Evolutionary conservation across 2,888 invertebrate species (phyloP).

Genomic region (Gastracanthus pulcherrimus): DNA sequence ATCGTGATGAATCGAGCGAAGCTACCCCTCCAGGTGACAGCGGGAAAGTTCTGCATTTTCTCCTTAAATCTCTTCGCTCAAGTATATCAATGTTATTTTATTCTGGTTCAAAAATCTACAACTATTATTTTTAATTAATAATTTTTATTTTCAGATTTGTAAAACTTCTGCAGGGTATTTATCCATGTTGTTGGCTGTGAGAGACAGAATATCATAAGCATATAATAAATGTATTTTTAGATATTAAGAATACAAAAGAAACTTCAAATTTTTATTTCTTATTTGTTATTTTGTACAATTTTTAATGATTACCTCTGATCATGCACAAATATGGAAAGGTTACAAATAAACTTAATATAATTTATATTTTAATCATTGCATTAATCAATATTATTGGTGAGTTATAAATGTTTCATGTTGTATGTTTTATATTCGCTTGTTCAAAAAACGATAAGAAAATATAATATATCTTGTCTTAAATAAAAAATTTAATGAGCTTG

Average conservation of each 20-base stretch:
- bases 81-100: not conserved
- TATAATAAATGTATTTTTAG: not conserved
- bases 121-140: not conserved
- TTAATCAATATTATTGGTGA: too few species aligned
- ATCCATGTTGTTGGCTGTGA: conserved; percentile 29
- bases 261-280: not conserved
- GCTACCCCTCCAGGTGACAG: conserved; percentile 58
- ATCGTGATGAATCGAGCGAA: conserved; percentile 54
- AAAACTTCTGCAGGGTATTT: conserved; percentile 30
- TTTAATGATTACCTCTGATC: not conserved
- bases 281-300: not conserved
- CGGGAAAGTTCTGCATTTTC: conserved; percentile 56
- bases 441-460: too few species aligned
- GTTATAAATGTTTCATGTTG: too few species aligned
- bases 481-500: too few species aligned
- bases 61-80: conserved; percentile 30
- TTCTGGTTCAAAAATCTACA: not conserved
- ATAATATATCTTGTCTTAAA: too few species aligned
- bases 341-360: too few species aligned
- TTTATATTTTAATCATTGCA: not conserved
- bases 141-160: conserved; percentile 1
- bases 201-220: not conserved
- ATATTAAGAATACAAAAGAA: not conserved
- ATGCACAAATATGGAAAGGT: not conserved
- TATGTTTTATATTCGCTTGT: too few species aligned